Percentiles rank a stretch among this genome's conserved stretches.
phyloP scores from a whole-genome alignment of 2,888 invertebrate genomes.

The Amphipyra tragopoginis region DNA sequence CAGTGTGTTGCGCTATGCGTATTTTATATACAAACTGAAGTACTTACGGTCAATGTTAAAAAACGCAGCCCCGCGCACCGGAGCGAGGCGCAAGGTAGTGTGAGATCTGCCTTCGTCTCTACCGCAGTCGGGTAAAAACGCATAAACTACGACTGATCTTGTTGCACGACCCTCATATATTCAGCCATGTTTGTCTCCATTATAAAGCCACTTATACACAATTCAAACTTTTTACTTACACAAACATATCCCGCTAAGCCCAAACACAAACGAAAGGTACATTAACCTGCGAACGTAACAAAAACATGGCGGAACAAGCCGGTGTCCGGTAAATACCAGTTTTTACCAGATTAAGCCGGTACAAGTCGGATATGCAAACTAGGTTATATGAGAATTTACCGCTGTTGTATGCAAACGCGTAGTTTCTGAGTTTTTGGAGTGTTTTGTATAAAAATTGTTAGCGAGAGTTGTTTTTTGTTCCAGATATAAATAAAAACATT shows the following conservation, averaged over 20 bases:
- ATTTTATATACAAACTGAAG: too few relatives aligned
- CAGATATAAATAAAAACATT: slow-evolving; percentile 25
- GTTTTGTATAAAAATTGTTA: slow-evolving; percentile 48
- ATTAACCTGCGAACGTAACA: slow-evolving; percentile 57
- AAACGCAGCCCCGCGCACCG: too few relatives aligned
- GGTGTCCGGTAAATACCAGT: slow-evolving; percentile 79
- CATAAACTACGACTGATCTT: too few relatives aligned
- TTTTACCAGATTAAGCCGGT: slow-evolving; percentile 77
- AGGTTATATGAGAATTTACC: slow-evolving; percentile 77
- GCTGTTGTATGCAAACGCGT: slow-evolving; percentile 65
- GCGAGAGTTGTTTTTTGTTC: slow-evolving; percentile 33
- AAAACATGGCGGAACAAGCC: slow-evolving; percentile 66
- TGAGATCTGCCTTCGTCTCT: too few relatives aligned
- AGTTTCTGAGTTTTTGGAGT: slow-evolving; percentile 47
- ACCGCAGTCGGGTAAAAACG: too few relatives aligned
- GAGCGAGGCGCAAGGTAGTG: too few relatives aligned
- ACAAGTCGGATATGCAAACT: slow-evolving; percentile 77
- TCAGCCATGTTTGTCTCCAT: slow-evolving; percentile 11
- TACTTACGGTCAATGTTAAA: too few relatives aligned
- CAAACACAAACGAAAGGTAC: slow-evolving; percentile 61
- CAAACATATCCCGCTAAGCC: slow-evolving; percentile 41
- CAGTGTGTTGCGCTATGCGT: too few relatives aligned
- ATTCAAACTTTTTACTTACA: slow-evolving; percentile 36
- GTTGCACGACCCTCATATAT: slow-evolving; percentile 1
- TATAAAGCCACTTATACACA: slow-evolving; percentile 20